Percentiles rank a stretch among this genome's conserved stretches.
phyloP scores from a whole-genome alignment of 2,888 invertebrate species.

The Neria commutata region DNA sequence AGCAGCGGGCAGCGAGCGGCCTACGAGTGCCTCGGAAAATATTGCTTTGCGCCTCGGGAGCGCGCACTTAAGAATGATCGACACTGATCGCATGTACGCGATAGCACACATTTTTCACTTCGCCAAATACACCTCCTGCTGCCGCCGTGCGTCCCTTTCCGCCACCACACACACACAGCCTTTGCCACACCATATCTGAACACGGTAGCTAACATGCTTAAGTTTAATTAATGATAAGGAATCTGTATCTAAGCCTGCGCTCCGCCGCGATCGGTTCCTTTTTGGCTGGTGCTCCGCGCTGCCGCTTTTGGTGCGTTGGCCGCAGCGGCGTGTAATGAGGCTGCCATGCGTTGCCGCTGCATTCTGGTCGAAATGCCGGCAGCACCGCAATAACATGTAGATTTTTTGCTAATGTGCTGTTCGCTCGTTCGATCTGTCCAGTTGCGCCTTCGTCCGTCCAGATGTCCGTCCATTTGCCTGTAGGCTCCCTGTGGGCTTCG shows the following conservation, averaged over 20 bases:
- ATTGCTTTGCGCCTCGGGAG: slow-evolving; percentile 31
- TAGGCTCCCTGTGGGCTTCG: too few species aligned
- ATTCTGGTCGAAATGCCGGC: slow-evolving; percentile 19
- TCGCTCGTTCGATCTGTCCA: slow-evolving; percentile 22
- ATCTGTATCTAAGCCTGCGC: slow-evolving; percentile 58
- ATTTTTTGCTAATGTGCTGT: slow-evolving; percentile 52
- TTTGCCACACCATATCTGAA: slow-evolving; percentile 41
- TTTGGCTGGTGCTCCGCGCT: slow-evolving; percentile 14
- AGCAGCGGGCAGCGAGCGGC: not conserved
- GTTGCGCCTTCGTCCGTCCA: slow-evolving; percentile 12
- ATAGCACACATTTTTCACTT: slow-evolving; percentile 47
- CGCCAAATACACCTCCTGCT: not conserved
- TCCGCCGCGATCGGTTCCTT: slow-evolving; percentile 24
- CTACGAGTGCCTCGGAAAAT: slow-evolving; percentile 6
- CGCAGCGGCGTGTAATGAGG: slow-evolving; percentile 40
- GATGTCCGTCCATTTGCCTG: not conserved
- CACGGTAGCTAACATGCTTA: slow-evolving; percentile 62
- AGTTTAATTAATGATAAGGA: slow-evolving; percentile 62
- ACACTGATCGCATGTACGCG: slow-evolving; percentile 53
- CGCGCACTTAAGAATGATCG: slow-evolving; percentile 37
- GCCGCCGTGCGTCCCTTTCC: not conserved
- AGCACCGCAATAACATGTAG: slow-evolving; percentile 56
- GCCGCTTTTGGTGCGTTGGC: too few species aligned
- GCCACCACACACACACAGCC: not conserved
- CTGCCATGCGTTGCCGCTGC: slow-evolving; percentile 3